Percentiles rank a stretch among this genome's conserved stretches.
These are phyloP conservation scores for Thelaira solivaga DNA, from an alignment of 2,888 invertebrate species.

Conservation along the genomic window DNA sequence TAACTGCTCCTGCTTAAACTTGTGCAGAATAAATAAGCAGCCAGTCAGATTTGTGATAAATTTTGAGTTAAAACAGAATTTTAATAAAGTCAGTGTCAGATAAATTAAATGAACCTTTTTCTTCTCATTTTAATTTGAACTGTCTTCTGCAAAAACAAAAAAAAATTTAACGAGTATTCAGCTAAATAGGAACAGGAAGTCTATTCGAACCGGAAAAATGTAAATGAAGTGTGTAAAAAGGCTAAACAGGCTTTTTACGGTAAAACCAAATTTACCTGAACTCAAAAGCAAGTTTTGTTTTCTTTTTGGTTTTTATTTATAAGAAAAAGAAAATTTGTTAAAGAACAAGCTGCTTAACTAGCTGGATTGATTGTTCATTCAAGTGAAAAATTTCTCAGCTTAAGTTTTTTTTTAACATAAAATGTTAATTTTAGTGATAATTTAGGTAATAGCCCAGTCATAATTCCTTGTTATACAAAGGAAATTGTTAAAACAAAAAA, in stretches of 20 bases:
- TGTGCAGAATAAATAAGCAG: background rate
- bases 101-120: constrained; percentile 35
- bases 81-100: constrained; percentile 34
- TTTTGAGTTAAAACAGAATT: background rate
- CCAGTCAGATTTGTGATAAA: background rate
- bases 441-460: background rate
- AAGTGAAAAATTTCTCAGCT: background rate
- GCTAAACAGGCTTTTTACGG: background rate
- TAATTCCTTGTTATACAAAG: background rate
- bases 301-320: no score
- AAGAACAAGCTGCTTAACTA: no score
- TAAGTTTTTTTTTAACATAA: background rate
- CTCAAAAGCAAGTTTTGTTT: no score
- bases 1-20: background rate
- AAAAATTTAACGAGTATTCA: background rate
- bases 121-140: background rate
- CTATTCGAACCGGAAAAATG: constrained; percentile 12
- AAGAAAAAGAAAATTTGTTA: no score
- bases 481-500: background rate
- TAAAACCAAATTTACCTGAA: background rate
- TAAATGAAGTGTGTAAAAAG: constrained; percentile 8
- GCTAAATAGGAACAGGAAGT: constrained; percentile 3
- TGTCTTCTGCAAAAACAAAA: background rate
- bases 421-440: background rate
- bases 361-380: background rate